These are phyloP conservation scores for Nematopogon swammerdamellus DNA, from an alignment of 2,888 invertebrate genomes.

Conservation along the genomic window DNA sequence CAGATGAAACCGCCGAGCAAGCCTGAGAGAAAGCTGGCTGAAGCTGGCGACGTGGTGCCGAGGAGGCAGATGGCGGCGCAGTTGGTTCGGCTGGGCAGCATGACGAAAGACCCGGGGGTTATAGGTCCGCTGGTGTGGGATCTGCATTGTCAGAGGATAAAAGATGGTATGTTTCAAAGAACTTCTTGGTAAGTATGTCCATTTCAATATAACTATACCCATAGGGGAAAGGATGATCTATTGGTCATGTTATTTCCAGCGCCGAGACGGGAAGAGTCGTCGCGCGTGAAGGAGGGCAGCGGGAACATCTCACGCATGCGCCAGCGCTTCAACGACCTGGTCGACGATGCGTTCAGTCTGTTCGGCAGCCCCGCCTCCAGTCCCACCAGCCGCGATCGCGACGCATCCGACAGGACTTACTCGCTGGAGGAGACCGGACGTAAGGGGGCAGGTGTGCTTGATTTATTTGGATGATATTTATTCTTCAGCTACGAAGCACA, in stretches of 20 bases:
- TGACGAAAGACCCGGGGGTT: slow-evolving; percentile 77
- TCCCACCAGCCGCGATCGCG: slow-evolving; percentile 36
- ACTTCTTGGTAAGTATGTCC: too few relatives aligned
- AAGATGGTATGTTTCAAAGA: too few relatives aligned
- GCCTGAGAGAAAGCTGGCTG: not conserved
- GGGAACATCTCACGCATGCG: slow-evolving; percentile 63
- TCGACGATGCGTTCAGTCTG: slow-evolving; percentile 76
- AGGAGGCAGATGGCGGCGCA: slow-evolving; percentile 45
- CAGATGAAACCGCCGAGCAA: not conserved
- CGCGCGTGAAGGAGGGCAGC: slow-evolving; percentile 8
- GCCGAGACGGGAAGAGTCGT: not conserved
- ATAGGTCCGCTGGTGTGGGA: slow-evolving; percentile 84
- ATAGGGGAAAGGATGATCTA: too few relatives aligned
- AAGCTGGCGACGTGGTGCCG: slow-evolving; percentile 24
- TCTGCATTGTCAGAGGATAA: slow-evolving; percentile 67
- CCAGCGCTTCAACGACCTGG: slow-evolving; percentile 70
- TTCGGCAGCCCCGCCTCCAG: slow-evolving; percentile 64
- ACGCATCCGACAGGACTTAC: slow-evolving; percentile 20
- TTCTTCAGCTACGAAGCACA: too few relatives aligned
- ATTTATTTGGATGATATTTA: not conserved
- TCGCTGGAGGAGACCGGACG: slow-evolving; percentile 10
- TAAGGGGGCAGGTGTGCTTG: not conserved
- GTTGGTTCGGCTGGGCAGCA: slow-evolving; percentile 66
- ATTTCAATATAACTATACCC: too few relatives aligned
- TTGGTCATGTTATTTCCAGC: too few relatives aligned